These are phyloP conservation scores for Platycheirus albimanus DNA, from an alignment of 2,888 invertebrate species.

Conservation along the genomic window DNA sequence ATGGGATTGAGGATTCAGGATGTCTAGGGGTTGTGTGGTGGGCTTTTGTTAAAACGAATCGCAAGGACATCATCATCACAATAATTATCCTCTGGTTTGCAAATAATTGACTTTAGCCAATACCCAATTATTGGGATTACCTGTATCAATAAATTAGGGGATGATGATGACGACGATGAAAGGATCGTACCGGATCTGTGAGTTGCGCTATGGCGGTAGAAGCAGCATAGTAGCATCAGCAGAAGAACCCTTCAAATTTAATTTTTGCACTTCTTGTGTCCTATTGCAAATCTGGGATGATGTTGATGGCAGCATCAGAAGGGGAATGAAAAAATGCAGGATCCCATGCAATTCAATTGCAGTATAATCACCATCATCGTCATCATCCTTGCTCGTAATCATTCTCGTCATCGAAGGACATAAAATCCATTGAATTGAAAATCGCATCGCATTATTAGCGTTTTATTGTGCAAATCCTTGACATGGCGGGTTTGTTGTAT, in stretches of 20 bases:
- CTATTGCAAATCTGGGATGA: slow-evolving; percentile 41
- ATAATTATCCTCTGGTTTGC: slow-evolving; percentile 64
- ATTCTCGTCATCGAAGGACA: slow-evolving; percentile 18
- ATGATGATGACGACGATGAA: slow-evolving; percentile 26
- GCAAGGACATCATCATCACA: slow-evolving; percentile 44
- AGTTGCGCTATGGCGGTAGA: too few species aligned
- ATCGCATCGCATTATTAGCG: slow-evolving; percentile 69
- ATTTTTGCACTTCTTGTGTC: slow-evolving; percentile 61
- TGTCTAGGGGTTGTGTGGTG: slow-evolving; percentile 43
- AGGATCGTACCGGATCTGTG: not conserved
- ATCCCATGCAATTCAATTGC: slow-evolving; percentile 57
- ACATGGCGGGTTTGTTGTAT: slow-evolving; percentile 11
- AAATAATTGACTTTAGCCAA: slow-evolving; percentile 72
- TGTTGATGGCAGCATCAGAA: not conserved
- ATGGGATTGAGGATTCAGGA: slow-evolving; percentile 48
- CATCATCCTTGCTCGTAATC: slow-evolving; percentile 2
- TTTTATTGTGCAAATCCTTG: slow-evolving; percentile 70
- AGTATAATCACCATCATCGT: slow-evolving; percentile 38
- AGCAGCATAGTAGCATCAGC: too few species aligned
- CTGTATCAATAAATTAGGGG: slow-evolving; percentile 70
- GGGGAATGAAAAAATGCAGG: slow-evolving; percentile 4
- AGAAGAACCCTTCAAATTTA: slow-evolving; percentile 46
- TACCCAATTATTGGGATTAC: slow-evolving; percentile 73
- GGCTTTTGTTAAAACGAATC: slow-evolving; percentile 31
- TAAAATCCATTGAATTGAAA: slow-evolving; percentile 49